Evolutionary conservation across 2,113 vertebrate species (phyloP).

Genomic region (Clarias magur): DNA sequence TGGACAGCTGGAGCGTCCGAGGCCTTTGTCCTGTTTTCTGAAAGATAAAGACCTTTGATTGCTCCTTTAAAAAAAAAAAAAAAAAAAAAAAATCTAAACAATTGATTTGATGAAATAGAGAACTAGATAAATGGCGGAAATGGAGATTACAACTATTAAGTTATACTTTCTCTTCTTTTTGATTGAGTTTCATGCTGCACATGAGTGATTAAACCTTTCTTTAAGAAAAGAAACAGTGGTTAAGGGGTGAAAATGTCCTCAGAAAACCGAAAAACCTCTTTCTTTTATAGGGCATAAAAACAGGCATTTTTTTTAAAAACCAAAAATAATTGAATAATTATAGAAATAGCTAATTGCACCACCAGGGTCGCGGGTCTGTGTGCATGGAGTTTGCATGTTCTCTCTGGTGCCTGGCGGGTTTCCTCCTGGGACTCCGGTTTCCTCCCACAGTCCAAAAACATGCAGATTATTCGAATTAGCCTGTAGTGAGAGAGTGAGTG

Average conservation of each 20-base stretch:
- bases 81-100: background rate
- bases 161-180: background rate
- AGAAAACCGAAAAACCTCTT: background rate
- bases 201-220: too few species aligned
- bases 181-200: background rate
- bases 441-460: too few species aligned
- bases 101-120: background rate
- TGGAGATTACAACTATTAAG: background rate
- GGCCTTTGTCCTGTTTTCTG: slow-evolving; percentile 20
- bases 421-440: too few species aligned
- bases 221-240: background rate
- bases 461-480: too few species aligned
- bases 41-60: background rate
- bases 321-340: too few species aligned
- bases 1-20: slow-evolving; percentile 14
- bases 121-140: too few species aligned
- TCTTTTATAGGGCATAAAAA: background rate
- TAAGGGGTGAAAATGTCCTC: background rate
- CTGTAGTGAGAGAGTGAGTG: too few species aligned
- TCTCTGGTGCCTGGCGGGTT: too few species aligned
- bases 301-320: background rate
- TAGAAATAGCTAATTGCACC: too few species aligned
- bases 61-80: background rate
- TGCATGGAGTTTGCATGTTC: too few species aligned
- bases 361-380: too few species aligned